These are phyloP conservation scores for Sylvietta virens DNA, from an alignment of 2,113 vertebrate species.

Conservation along the genomic window DNA sequence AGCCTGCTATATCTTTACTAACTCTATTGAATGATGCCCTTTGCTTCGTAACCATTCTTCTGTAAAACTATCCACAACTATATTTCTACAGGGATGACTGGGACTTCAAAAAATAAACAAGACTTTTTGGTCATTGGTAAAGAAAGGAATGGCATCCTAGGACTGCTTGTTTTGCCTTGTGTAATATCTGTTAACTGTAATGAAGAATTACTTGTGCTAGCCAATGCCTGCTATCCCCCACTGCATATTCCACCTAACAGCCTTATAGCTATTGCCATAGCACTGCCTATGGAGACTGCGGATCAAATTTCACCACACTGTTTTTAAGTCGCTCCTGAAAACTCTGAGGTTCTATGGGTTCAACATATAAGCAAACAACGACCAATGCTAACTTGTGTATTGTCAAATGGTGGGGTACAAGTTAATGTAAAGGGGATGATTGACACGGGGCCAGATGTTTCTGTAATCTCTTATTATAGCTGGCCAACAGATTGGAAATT, in stretches of 20 bases:
- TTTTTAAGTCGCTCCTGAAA: background rate
- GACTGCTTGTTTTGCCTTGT: background rate
- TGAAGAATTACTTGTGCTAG: background rate
- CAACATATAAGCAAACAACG: background rate
- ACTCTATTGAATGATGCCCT: too few relatives aligned
- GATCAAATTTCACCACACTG: too few relatives aligned
- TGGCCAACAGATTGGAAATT: background rate
- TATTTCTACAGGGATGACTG: background rate
- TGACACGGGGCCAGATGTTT: background rate
- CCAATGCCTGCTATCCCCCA: background rate
- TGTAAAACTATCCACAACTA: too few relatives aligned
- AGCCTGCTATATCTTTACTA: too few relatives aligned
- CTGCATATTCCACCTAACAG: background rate
- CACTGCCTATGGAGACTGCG: background rate
- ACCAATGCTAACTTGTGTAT: background rate
- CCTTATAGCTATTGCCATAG: background rate
- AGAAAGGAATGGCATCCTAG: background rate
- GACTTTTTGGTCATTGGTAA: background rate
- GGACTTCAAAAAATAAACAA: background rate
- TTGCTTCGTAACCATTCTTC: too few relatives aligned
- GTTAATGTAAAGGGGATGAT: background rate
- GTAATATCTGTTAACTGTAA: background rate
- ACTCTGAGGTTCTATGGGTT: background rate
- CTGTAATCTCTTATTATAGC: accelerated
- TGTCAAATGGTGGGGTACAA: background rate